Base-by-base conservation (phyloP, 2,888 invertebrate species). In the Yponomeuta evonymella region DNA sequence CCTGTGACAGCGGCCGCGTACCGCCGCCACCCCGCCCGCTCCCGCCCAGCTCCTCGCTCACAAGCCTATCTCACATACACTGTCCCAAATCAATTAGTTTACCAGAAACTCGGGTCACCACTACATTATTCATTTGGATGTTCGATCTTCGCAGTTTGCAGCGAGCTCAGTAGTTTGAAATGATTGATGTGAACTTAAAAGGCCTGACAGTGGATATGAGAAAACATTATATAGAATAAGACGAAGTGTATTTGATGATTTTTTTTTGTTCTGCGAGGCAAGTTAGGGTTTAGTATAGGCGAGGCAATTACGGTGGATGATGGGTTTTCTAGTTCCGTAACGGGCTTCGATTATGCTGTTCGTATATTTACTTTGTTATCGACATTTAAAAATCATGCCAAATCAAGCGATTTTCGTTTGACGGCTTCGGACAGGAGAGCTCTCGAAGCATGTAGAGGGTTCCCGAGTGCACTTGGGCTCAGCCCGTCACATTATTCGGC, bases 341-440 rank as follows among this genome's bases (percentile, higher is more conserved):
- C 15, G 15, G 15, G 51, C 15, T 12, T 58, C 15, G 51, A 58
- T 15, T 43, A 15, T 15, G 51, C 51, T 12, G 15, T 15, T 1
- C 63, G 30, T 5, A 15, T 43, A 8, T 62, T 36, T 63, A 79
- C 77, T 80, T 80, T 80, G 82, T 81, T 90, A 90, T 90, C 90
- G 81, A 82, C 81, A 84, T 90, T 90, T 89, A 88, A 89, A 87
- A 91, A 91, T 91, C 90, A 88, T 90, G 91, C 89, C 88, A 89
- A 90, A 91, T 91, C 89, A 90, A 87, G 88, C 88, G 88, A 88
- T 89, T 90, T 90, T 88, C 85, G 84, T 83, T 81, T 82, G 82
- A 83, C 87, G 88, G 84, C 84, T 83, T 36, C 83, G 81, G 75
- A 73, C 76, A 75, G 73, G 75, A 87, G 88, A 77, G 85, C 81